Base-by-base conservation (phyloP, 2,797 vertebrate species). In the Gymnopithys bicolor region DNA sequence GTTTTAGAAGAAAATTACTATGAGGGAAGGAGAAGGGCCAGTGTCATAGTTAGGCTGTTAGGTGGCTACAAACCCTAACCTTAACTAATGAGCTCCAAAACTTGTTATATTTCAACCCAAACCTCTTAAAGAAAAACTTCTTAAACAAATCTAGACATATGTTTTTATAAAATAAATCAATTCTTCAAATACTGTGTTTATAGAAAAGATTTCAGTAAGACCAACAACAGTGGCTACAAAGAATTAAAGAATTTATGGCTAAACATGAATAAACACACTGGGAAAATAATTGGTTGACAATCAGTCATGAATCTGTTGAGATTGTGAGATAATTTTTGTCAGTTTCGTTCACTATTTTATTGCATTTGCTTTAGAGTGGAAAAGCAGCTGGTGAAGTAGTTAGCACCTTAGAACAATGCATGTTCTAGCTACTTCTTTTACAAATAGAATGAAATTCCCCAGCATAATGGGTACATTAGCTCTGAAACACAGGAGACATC, bases 391-490 rank as follows among this genome's bases (percentile, higher is more conserved):
- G 3, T 49, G 63, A 60, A 75, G 7, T 16, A 41, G 11, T 55
- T 55, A 71, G 4, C 7, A 56, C 11, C 2, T 14, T 37, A 53
- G 33, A 32, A 64, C 2, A 14, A 3, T 32, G 9, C 2, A 28
- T 22, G 5, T 58, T 84, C 67, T 46, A 66, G 21, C 17, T 33
- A 18, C 7, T 39, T 46, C 2, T 84, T 82, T 81, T 59, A 55
- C 11, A 27, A 71, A 56, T 4, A 55, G 30, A 59, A 59, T 14
- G 9, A 24, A 75, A n/a, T 35, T 60, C 2, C 12, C 46, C 23
- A 43, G 2, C 10, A 5, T 28, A 28, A 24, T 28, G 21, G 18
- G 23, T 1, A 1, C 10, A 33, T 25, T 27, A 33, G 7, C 19
- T 75, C 45, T 45, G 22, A 58, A 74, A 39, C 1, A 3, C 16